Conservation (phyloP, 2,888 invertebrate genomes). For the Tachina fera region DNA sequence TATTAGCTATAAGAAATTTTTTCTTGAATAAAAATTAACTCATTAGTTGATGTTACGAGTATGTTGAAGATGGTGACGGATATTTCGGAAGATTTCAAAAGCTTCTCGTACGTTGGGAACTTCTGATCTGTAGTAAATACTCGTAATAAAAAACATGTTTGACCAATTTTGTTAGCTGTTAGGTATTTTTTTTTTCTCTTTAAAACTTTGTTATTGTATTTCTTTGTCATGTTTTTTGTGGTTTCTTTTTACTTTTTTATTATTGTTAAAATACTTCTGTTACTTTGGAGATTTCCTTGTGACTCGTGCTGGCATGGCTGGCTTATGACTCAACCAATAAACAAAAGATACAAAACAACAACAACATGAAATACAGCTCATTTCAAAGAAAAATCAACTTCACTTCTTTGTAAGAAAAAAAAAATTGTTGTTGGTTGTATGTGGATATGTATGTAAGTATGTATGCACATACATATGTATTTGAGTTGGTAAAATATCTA, state of each 20-base stretch:
- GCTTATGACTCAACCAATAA: constrained; percentile 67
- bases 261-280: constrained; percentile 64
- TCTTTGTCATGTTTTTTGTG: constrained; percentile 59
- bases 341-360: constrained; percentile 24
- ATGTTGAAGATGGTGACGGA: not conserved
- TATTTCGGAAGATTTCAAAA: not conserved
- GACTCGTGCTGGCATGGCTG: constrained; percentile 66
- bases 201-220: constrained; percentile 52
- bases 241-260: constrained; percentile 50
- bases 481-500: constrained; percentile 48
- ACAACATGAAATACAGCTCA: constrained; percentile 27
- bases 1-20: too few relatives aligned
- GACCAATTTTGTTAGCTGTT: constrained; percentile 56
- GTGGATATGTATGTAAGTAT: too few relatives aligned
- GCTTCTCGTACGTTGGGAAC: constrained; percentile 43
- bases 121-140: constrained; percentile 17
- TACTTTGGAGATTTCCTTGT: constrained; percentile 70
- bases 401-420: constrained; percentile 29
- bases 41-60: too few relatives aligned
- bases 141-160: constrained; percentile 58
- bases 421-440: constrained; percentile 19
- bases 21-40: too few relatives aligned
- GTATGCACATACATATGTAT: not conserved
- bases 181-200: constrained; percentile 21
- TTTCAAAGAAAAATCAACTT: constrained; percentile 38